Evolutionary conservation across 2,797 vertebrate species (phyloP), one percentile per base, ranked within the genome.

Genomic region (Sebastes matsubarae): DNA sequence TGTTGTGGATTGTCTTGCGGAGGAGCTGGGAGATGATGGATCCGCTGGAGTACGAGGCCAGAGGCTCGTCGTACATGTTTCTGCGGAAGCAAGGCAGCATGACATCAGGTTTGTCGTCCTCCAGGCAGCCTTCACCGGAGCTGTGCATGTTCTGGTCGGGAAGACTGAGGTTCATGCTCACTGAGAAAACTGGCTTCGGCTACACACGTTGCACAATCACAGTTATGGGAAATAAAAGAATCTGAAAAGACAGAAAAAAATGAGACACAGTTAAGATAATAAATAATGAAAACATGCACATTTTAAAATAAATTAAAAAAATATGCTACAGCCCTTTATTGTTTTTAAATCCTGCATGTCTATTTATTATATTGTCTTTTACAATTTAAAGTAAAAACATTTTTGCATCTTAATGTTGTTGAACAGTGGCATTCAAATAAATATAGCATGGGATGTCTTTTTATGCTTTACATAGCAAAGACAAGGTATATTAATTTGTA

Each of bases 21-120:
- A 97, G 95, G 61, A 96, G 95, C 42, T 96, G 95, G 9, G 97
- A 95, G 74, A 96, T 96, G 70, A 97, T 95, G 72, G 96, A 94
- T 3, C 88, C 78, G 1, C 12, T 95, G 79, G 94, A 58, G 58
- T 92, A 95, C 2, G 94, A 87, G 25, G 95, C 79, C 72, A 95
- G 89, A 55, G 94, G 88, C 72, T 95, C 94, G 4, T 96, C 92
- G 1, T 94, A 96, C 78, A 93, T 82, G 77, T 89, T 95, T 80
- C 93, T 94, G 80, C 93, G 94, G 87, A 96, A 96, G 87, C 90
- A 95, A 36, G 95, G 93, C 52, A 95, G 61, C 90, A 95, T 91
- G 72, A 94, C 82, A 57, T 95, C 94, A 1, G 82, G 65, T 80
- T 96, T 96, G 81, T 95, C 90, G 4, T 92, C 93, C 25, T 95